phyloP scores from a whole-genome alignment of 2,113 vertebrate genomes.

The Scatophagus argus region DNA sequence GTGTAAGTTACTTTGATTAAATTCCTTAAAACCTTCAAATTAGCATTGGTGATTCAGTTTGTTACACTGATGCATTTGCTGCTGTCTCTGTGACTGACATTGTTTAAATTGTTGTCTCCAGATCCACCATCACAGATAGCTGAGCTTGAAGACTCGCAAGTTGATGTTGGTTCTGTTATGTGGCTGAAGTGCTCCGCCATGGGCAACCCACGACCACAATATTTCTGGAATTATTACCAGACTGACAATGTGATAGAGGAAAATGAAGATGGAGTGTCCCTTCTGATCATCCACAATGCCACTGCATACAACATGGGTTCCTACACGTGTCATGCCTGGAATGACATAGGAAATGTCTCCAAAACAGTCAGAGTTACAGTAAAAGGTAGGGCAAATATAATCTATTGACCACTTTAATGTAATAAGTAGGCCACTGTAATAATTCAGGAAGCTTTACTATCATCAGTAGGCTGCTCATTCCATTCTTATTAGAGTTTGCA shows the following conservation, averaged over 20 bases:
- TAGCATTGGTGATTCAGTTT: not conserved
- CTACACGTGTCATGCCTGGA: conserved; percentile 65
- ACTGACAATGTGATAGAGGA: conserved; percentile 43
- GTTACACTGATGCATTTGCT: not conserved
- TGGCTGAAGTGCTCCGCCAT: conserved; percentile 63
- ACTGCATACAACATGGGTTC: conserved; percentile 59
- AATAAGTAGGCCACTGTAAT: not conserved
- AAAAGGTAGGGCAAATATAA: conserved; percentile 53
- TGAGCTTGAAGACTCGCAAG: conserved; percentile 68
- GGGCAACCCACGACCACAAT: conserved; percentile 57
- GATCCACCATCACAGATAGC: conserved; percentile 65
- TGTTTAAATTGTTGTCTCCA: conserved; percentile 27
- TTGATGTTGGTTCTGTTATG: conserved; percentile 37
- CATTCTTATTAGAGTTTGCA: not conserved
- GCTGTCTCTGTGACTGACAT: not conserved
- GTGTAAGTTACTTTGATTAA: conserved; percentile 56
- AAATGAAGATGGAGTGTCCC: conserved; percentile 69
- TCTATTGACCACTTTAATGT: not conserved
- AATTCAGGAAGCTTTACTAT: not conserved
- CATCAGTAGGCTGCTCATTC: not conserved
- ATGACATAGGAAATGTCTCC: conserved; percentile 32
- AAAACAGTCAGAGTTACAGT: conserved; percentile 61
- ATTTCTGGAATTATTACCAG: conserved; percentile 62
- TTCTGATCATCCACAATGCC: conserved; percentile 54
- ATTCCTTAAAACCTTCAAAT: not conserved